Base-by-base conservation (phyloP, 2,888 invertebrate species). In the Rhagophthalmus giganteus region DNA sequence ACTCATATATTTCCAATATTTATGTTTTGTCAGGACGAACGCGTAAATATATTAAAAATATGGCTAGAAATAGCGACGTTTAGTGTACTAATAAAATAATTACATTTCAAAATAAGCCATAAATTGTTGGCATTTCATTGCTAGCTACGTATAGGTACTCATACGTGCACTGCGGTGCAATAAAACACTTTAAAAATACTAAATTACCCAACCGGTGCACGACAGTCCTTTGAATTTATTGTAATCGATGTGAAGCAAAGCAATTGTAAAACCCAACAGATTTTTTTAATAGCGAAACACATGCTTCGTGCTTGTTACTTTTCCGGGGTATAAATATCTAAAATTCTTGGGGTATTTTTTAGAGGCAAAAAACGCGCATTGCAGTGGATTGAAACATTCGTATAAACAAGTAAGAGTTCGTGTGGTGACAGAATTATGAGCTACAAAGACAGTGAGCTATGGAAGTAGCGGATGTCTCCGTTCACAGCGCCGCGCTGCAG, bases 351-450 rank as follows among this genome's bases (percentile, higher is more conserved):
- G 35, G 42, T 37, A 34, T 66, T 66, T 66, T 67, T 60, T 57
- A 52, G 57, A 45, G 3, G 14, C 52, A 59, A 65, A 64, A 62
- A 62, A 59, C 63, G 58, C 59, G 62, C 58, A 55, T 57, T 52
- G 63, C 60, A 61, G 64, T 61, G 64, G 68, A 73, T 71, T 72
- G 71, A 72, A 72, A 73, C 71, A 69, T 72, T 71, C 66, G 61
- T 69, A 71, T 67, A 66, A 71, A 70, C 69, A 67, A 67, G 68
- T 66, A 63, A 58, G 60, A 60, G 65, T 68, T 67, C 69, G 64
- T 68, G 69, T 62, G 71, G 71, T 70, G 72, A 73, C 72, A 72
- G 72, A 73, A 73, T 71, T 73, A 73, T 71, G 72, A 73, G 69
- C 63, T 66, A 64, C 64, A 63, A 61, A 59, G 64, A 63, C 63